Percentiles rank a stretch among this genome's conserved stretches.
These are phyloP conservation scores for Marmota flaviventris DNA, from an alignment of 2,113 vertebrate genomes.

Conservation along the genomic window DNA sequence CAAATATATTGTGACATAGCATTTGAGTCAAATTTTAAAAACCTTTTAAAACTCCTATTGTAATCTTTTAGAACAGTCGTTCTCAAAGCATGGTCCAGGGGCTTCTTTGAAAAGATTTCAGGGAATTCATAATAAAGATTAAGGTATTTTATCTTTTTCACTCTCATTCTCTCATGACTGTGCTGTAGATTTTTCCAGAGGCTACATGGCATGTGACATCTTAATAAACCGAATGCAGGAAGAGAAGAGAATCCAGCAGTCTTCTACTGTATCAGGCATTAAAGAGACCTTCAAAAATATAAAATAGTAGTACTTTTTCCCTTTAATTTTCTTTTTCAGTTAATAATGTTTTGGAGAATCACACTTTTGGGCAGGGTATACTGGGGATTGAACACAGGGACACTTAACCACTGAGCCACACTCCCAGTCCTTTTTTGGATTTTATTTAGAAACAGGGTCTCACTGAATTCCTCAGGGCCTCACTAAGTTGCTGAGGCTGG, in stretches of 20 bases:
- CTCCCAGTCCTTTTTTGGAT: too few relatives aligned
- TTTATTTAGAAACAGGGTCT: too few relatives aligned
- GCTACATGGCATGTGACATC: background rate
- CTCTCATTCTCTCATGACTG: background rate
- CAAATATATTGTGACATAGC: background rate
- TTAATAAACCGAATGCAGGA: conserved; percentile 18
- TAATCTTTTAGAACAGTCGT: conserved; percentile 41
- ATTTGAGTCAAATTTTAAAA: conserved; percentile 16
- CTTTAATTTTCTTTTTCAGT: background rate
- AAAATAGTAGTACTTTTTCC: background rate
- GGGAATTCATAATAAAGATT: background rate
- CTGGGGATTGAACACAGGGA: too few relatives aligned
- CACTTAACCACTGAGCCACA: too few relatives aligned
- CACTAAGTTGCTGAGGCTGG: too few relatives aligned
- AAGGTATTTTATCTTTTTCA: conserved; percentile 26
- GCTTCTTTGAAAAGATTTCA: background rate
- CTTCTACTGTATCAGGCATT: background rate
- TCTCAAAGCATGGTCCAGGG: background rate
- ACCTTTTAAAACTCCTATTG: background rate
- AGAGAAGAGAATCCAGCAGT: background rate
- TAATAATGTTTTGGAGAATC: background rate
- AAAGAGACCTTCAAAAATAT: conserved; percentile 27
- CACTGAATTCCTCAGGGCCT: too few relatives aligned
- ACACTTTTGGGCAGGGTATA: background rate
- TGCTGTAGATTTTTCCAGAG: background rate